Evolutionary conservation across 2,797 vertebrate genomes (phyloP).

Genomic region (Alfaro cultratus): DNA sequence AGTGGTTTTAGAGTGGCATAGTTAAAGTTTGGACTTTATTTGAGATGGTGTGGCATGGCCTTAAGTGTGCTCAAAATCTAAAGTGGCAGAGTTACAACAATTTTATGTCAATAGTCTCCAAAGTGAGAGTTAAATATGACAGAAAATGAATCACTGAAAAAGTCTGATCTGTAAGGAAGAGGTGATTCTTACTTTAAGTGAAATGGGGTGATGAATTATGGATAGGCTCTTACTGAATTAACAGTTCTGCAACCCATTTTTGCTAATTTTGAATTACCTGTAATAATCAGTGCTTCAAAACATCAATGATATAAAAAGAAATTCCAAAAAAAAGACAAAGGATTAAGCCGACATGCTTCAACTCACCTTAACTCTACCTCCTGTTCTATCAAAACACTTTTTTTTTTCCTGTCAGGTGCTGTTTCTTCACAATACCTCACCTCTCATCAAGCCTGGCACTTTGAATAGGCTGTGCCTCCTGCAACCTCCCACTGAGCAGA

Average conservation of each 20-base stretch:
- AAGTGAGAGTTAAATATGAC: neutral
- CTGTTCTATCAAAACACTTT: neutral
- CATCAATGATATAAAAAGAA: neutral
- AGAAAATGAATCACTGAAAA: neutral
- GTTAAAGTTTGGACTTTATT: neutral
- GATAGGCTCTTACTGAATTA: neutral
- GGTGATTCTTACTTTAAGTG: neutral
- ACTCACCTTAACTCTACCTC: neutral
- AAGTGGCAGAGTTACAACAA: neutral
- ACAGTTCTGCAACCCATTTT: neutral
- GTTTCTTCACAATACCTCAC: constrained; percentile 46
- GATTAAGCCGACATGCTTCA: neutral
- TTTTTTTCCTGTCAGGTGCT: constrained; percentile 22
- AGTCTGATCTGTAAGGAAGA: neutral
- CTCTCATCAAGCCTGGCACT: constrained; percentile 43
- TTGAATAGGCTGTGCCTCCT: constrained; percentile 44
- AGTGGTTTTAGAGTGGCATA: neutral
- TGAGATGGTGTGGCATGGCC: neutral
- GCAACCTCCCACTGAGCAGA: constrained; percentile 51
- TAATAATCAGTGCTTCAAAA: neutral
- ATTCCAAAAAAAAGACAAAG: neutral
- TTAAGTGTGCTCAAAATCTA: neutral
- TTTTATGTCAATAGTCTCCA: neutral
- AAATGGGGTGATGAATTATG: neutral
- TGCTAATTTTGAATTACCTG: neutral